Evolutionary conservation across 2,888 invertebrate species (phyloP).

Genomic region (Drosophila quasianomalipes): DNA sequence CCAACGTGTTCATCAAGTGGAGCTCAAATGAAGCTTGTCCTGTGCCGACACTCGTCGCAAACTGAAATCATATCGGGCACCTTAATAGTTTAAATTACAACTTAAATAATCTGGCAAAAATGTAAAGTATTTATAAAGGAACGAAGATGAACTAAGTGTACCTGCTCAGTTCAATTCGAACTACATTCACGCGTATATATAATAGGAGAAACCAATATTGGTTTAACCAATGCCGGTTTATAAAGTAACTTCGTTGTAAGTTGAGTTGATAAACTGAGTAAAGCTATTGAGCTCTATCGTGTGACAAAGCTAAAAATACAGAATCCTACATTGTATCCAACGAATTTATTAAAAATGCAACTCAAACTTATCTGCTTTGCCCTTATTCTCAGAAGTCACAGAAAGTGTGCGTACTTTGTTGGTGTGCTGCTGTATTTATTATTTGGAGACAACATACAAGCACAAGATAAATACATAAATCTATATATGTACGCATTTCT

Average conservation of each 20-base stretch:
- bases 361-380: neutral
- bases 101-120: neutral
- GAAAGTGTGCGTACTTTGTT: neutral
- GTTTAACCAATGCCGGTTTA: neutral
- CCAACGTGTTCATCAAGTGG: constrained; percentile 34
- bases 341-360: neutral
- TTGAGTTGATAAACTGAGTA: neutral
- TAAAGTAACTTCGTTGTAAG: neutral
- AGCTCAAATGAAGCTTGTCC: constrained; percentile 34
- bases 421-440: neutral
- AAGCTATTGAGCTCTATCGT: neutral
- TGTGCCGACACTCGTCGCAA: constrained; percentile 16
- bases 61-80: constrained; percentile 27
- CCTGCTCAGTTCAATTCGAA: neutral
- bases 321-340: neutral
- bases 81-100: neutral
- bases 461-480: neutral
- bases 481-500: neutral
- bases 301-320: neutral
- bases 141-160: neutral
- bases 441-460: neutral
- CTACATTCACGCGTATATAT: neutral
- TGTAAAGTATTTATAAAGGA: neutral
- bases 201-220: neutral
- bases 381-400: neutral